phyloP scores from a whole-genome alignment of 2,888 invertebrate species.

The Cheilosia soror region DNA sequence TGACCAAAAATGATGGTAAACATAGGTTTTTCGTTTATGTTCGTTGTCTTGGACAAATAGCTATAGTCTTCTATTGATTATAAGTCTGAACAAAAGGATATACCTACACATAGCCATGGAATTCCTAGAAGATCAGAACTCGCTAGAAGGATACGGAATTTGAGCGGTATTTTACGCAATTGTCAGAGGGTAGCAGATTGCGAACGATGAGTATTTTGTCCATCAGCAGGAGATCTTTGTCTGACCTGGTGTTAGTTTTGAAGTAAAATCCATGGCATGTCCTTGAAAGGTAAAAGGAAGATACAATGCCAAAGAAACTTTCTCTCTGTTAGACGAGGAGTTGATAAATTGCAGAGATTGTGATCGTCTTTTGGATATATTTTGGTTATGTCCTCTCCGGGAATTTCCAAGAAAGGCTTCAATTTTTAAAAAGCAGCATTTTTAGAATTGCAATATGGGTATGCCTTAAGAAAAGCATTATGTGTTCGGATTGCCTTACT shows the following conservation, averaged over 20 bases:
- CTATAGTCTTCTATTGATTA: constrained; percentile 45
- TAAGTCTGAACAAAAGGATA: constrained; percentile 48
- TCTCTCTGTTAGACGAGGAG: background rate
- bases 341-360: constrained; percentile 45
- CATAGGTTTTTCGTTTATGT: constrained; percentile 28
- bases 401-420: constrained; percentile 10
- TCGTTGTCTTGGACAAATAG: constrained; percentile 12
- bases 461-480: too few species aligned
- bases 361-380: constrained; percentile 29
- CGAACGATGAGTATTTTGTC: constrained; percentile 31
- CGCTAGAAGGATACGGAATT: constrained; percentile 25
- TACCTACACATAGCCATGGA: constrained; percentile 17
- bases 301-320: background rate
- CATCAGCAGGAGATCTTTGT: constrained; percentile 19
- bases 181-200: constrained; percentile 62
- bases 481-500: too few species aligned
- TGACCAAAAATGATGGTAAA: constrained; percentile 64
- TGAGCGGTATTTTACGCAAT: constrained; percentile 53
- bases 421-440: background rate
- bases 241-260: constrained; percentile 11
- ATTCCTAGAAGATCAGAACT: constrained; percentile 39
- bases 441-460: too few species aligned
- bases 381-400: too few species aligned
- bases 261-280: constrained; percentile 35
- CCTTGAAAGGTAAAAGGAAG: constrained; percentile 9